phyloP scores from a whole-genome alignment of 92 coral and sea anemone genomes.

The Parazoanthus swiftii region DNA sequence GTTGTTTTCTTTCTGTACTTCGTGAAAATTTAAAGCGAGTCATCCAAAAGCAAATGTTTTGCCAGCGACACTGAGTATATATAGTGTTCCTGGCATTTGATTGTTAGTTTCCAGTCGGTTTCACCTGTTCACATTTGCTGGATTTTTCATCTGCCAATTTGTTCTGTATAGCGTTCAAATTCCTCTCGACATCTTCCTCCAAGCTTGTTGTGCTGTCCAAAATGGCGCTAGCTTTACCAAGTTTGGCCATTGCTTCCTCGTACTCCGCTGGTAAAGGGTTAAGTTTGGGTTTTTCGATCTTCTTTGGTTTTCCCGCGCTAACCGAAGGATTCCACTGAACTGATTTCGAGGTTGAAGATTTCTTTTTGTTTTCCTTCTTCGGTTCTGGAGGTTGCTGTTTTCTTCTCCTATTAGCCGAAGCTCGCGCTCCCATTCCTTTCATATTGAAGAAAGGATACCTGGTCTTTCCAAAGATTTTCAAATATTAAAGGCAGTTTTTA shows the following conservation, averaged over 20 bases:
- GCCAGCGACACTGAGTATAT: not conserved
- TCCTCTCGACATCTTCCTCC: conserved; percentile 65
- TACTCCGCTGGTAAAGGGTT: conserved; percentile 37
- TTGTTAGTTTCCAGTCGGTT: not conserved
- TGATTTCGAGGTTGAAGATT: conserved; percentile 7
- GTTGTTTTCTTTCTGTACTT: not conserved
- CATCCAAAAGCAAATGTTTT: not conserved
- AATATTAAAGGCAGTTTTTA: not conserved
- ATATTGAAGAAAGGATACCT: not conserved
- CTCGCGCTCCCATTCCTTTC: conserved; percentile 25
- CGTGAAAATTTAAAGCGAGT: no score
- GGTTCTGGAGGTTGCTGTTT: conserved; percentile 18
- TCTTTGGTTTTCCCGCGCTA: not conserved
- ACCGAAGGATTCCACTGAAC: conserved; percentile 33
- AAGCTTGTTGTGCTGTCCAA: conserved; percentile 66
- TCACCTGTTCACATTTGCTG: conserved; percentile 9
- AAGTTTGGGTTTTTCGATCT: not conserved
- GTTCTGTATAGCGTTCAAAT: conserved; percentile 55
- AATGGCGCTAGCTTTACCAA: conserved; percentile 60
- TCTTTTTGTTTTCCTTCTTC: conserved; percentile 6
- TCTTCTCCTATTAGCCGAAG: conserved; percentile 5
- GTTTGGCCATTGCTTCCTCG: conserved; percentile 69
- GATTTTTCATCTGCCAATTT: conserved; percentile 42
- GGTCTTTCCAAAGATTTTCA: not conserved
- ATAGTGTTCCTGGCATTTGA: not conserved